A percentile compares a stretch with the other conserved stretches of the same genome.
These are phyloP conservation scores for Volucella inanis DNA, from an alignment of 2,888 invertebrate species.

Conservation along the genomic window DNA sequence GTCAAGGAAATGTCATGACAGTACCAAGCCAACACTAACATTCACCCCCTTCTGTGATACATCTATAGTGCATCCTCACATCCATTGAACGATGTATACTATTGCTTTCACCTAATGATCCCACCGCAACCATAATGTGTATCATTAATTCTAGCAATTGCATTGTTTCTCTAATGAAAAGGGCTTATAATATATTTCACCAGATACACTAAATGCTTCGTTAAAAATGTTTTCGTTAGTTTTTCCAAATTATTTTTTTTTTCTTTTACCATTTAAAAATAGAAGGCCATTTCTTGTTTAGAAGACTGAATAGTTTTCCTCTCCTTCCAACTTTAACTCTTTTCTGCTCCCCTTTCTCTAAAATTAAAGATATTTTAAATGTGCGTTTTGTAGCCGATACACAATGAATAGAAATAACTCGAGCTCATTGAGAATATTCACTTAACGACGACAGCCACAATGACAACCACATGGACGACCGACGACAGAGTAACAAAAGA, in stretches of 20 bases:
- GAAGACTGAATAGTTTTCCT: conserved; percentile 34
- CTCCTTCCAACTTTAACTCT: neutral
- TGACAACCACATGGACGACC: neutral
- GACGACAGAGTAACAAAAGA: conserved; percentile 31
- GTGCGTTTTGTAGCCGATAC: conserved; percentile 30
- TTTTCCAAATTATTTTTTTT: neutral
- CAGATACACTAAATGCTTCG: conserved; percentile 40
- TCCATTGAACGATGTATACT: too few species aligned
- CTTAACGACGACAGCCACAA: neutral
- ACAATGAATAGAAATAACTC: conserved; percentile 67
- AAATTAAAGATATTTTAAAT: conserved; percentile 52
- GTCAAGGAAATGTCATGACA: conserved; percentile 49
- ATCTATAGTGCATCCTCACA: neutral
- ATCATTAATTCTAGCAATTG: conserved; percentile 55
- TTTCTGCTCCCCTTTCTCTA: conserved; percentile 14
- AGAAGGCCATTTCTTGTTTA: conserved; percentile 49
- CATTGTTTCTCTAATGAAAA: conserved; percentile 55
- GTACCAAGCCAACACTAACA: neutral
- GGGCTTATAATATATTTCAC: conserved; percentile 53
- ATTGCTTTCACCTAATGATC: too few species aligned
- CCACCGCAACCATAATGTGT: too few species aligned
- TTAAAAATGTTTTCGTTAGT: conserved; percentile 30
- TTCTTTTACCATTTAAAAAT: conserved; percentile 44
- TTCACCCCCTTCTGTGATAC: neutral
- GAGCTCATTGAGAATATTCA: conserved; percentile 55